Conservation (phyloP, 2,888 invertebrate genomes). For the Rapana venosa region DNA sequence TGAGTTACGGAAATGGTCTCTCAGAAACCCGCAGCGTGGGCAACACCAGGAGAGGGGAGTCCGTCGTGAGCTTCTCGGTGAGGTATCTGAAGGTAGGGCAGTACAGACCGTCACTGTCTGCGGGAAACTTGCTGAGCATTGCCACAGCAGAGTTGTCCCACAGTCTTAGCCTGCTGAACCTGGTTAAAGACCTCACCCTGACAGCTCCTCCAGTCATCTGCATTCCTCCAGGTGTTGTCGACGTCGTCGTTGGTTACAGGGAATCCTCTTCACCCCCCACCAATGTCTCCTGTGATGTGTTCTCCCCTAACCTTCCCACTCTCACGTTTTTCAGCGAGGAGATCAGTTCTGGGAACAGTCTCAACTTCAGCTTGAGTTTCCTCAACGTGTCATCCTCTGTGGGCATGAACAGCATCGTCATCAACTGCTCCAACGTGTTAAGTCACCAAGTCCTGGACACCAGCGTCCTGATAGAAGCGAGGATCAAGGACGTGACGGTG, state of each 20-base stretch:
- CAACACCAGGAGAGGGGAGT: slow-evolving; percentile 52
- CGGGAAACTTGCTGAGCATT: slow-evolving; percentile 49
- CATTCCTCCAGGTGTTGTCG: slow-evolving; percentile 51
- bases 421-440: slow-evolving; percentile 59
- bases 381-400: slow-evolving; percentile 34
- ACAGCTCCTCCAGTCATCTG: slow-evolving; percentile 48
- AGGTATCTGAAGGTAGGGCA: slow-evolving; percentile 48
- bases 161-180: slow-evolving; percentile 53
- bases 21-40: slow-evolving; percentile 43
- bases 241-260: slow-evolving; percentile 44
- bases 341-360: neutral
- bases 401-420: slow-evolving; percentile 50
- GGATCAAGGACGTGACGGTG: slow-evolving; percentile 2
- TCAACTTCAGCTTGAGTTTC: slow-evolving; percentile 13
- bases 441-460: slow-evolving; percentile 51
- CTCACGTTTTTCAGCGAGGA: slow-evolving; percentile 29
- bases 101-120: slow-evolving; percentile 50
- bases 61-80: slow-evolving; percentile 45
- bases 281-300: slow-evolving; percentile 47
- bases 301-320: neutral
- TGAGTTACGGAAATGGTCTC: slow-evolving; percentile 51
- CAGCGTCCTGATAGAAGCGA: slow-evolving; percentile 54
- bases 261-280: slow-evolving; percentile 50
- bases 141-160: slow-evolving; percentile 31
- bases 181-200: slow-evolving; percentile 51